These are phyloP conservation scores for Mirounga angustirostris DNA, from an alignment of 2,113 vertebrate genomes.

Conservation along the genomic window DNA sequence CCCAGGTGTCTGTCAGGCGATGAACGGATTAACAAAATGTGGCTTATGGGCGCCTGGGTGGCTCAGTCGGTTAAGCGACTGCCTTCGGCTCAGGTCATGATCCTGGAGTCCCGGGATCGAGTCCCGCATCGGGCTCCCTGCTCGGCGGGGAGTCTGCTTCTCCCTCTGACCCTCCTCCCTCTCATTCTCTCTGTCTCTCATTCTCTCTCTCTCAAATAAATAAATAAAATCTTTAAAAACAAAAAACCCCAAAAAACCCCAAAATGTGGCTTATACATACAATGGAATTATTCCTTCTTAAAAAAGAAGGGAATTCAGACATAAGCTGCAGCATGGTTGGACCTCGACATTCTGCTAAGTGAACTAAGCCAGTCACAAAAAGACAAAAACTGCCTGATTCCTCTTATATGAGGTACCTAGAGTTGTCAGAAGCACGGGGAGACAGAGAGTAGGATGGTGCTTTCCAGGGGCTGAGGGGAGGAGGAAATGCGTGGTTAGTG, in stretches of 20 bases:
- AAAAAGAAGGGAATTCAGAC: not conserved
- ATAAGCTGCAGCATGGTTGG: rapidly evolving
- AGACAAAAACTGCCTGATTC: not conserved
- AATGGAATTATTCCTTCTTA: not conserved
- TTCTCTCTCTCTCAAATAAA: too few relatives aligned
- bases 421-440: not conserved
- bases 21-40: not conserved
- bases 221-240: too few relatives aligned
- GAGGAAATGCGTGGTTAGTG: not conserved
- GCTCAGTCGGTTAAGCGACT: too few relatives aligned
- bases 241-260: too few relatives aligned
- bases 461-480: not conserved
- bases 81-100: too few relatives aligned
- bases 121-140: too few relatives aligned
- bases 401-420: rapidly evolving
- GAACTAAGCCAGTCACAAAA: not conserved
- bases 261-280: not conserved
- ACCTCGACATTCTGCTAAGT: not conserved
- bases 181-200: too few relatives aligned
- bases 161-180: too few relatives aligned
- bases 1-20: not conserved
- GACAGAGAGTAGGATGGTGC: not conserved
- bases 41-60: not conserved
- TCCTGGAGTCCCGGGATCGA: too few relatives aligned
- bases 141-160: too few relatives aligned